Base-by-base conservation (phyloP, 2,888 invertebrate genomes). In the Zygaena filipendulae region DNA sequence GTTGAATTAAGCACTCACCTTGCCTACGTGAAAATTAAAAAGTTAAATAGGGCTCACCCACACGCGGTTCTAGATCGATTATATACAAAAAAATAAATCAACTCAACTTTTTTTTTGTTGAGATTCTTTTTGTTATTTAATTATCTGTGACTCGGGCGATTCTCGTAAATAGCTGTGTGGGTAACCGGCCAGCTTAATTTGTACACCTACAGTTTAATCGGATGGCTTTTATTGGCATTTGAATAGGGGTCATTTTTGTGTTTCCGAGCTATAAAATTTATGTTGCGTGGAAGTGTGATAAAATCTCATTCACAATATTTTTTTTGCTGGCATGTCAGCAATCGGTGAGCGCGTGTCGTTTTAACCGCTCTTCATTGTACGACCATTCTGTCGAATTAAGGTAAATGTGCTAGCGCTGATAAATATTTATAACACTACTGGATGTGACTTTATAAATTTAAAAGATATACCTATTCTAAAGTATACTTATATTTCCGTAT, bases 71-170 rank as follows among this genome's bases (percentile, higher is more conserved):
- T 35, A 35, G 31, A 40, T n/a, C n/a, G n/a, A n/a, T n/a, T n/a
- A n/a, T n/a, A 47, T 47, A 45, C 48, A 36, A 48, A 49, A 36
- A 49, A 49, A 59, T 56, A 60, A 61, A 61, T 59, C 60, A 62
- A 47, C 45, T 38, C 26, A 40, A 30, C 36, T 49, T 50, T n/a
- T n/a, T n/a, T n/a, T 48, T 48, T 52, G 42, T 54, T 48, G 35
- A 30, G 35, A 52, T 50, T 49, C 57, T 59, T 69, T 68, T 66
- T 66, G 62, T 67, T 59, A 63, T 67, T 70, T 69, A 69, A 69
- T 70, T 69, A 62, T 61, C 62, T 61, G 60, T 61, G 61, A 60
- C 61, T 58, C 45, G 45, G 38, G 40, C 52, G 52, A 58, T 59
- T 55, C 54, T 48, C 52, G 55, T 66, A 59, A 66, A 64, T 59